Evolutionary conservation across 2,113 vertebrate genomes (phyloP).

Genomic region (Chunga burmeisteri): DNA sequence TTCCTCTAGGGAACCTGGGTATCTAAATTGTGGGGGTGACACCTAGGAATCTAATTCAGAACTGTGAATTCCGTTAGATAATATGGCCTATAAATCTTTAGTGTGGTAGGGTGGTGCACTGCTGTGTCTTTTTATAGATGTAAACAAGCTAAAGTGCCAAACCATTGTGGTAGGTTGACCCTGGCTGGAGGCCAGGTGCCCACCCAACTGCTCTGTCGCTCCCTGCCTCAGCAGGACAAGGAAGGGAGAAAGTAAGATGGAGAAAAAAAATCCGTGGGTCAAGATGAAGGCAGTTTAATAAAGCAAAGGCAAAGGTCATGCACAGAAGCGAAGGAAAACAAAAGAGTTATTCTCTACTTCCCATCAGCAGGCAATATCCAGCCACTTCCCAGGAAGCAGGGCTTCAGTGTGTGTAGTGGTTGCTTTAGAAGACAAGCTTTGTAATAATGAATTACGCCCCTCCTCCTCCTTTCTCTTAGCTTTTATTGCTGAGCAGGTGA

Average conservation of each 20-base stretch:
- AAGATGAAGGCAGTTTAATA: background rate
- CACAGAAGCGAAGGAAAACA: background rate
- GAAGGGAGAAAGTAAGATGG: accelerated
- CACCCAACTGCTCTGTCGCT: background rate
- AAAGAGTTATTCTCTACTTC: background rate
- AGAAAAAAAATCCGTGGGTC: background rate
- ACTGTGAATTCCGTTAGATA: background rate
- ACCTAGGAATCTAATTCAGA: background rate
- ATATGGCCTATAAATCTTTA: background rate
- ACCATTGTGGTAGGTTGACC: background rate
- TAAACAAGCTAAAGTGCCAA: background rate
- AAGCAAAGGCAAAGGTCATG: background rate
- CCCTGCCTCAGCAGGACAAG: background rate
- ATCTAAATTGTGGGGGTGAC: background rate
- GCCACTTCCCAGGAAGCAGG: background rate
- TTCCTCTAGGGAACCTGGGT: background rate
- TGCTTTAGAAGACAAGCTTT: background rate
- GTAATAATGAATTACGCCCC: too few species aligned
- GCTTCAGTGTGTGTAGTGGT: background rate
- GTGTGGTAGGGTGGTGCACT: background rate
- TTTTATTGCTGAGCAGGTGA: background rate
- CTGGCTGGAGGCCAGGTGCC: background rate
- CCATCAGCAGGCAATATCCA: background rate
- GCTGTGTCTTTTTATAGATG: background rate
- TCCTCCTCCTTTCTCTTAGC: background rate